Conservation (phyloP, 2,888 invertebrate genomes). For the Galeopsomyia nigrocyanea region DNA sequence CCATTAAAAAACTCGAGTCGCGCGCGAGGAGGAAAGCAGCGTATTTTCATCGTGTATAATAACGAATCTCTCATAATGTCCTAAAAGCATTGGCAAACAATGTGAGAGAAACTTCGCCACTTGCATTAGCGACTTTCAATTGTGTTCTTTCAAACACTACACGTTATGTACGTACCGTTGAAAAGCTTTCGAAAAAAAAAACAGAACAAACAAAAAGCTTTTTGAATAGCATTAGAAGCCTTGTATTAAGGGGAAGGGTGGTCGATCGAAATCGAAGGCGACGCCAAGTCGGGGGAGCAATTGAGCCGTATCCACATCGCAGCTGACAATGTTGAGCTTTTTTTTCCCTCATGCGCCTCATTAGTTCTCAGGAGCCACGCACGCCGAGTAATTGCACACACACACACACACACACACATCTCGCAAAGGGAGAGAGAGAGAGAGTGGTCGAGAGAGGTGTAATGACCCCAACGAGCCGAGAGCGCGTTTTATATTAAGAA, state of each 20-base stretch:
- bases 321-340: conserved; percentile 10
- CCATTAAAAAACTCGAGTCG: neutral
- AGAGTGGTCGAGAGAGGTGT: conserved; percentile 18
- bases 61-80: no score
- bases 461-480: conserved; percentile 4
- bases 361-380: conserved; percentile 2
- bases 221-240: no score
- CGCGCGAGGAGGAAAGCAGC: neutral
- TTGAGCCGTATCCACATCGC: conserved; percentile 19
- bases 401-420: conserved; percentile 1
- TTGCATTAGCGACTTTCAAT: no score
- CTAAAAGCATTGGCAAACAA: conserved; percentile 4
- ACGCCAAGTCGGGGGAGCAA: neutral
- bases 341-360: conserved; percentile 13
- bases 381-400: conserved; percentile 16
- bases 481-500: neutral
- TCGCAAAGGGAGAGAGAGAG: conserved; percentile 1
- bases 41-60: neutral
- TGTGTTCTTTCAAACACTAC: no score
- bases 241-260: no score
- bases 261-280: no score
- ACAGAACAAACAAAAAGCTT: no score
- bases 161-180: no score
- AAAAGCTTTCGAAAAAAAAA: no score
- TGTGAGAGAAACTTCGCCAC: conserved; percentile 11